Base-by-base conservation (phyloP, 1,140 invertebrate species). In the Teleopsis dalmanni region DNA sequence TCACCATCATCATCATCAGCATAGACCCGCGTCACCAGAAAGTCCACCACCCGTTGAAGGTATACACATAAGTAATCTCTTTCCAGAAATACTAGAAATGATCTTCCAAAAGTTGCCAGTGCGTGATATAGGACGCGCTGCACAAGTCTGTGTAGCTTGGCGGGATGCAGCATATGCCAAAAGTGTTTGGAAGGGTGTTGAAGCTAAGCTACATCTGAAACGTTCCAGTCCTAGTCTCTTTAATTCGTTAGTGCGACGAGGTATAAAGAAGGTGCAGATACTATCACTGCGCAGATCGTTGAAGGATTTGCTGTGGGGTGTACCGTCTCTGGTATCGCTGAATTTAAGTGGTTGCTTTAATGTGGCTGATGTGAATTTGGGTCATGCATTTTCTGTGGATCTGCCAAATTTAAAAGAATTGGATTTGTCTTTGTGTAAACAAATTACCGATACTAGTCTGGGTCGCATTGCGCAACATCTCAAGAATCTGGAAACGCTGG, bases 311-410 rank as follows among this genome's bases (percentile, higher is more conserved):
- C 81, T 95, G 18, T 79, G 82, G 25, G 87, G 89, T 8, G 80
- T 97, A 21, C 88, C 89, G 5, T 86, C 89, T 56, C 71, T 96
- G 23, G 87, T 89, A 56, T 85, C 88, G 19, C 76, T 97, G 37
- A 95, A 91, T 60, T 74, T 96, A 5, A 91, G 87, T 58, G 93
- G 93, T 10, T 96, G 92, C 70, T 96, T 90, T 73, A 94, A 91
- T 68, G 81, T 97, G 19, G 91, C 88, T 19, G 83, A 87, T 62
- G 70, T 78, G 8, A 86, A 86, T n/a, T 72, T 96, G 29, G 81
- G 80, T 7, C 85, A 86, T 55, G 91, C 90, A 1, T 85, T 95
- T 58, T 76, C 78, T 26, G 75, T 81, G 10, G 84, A 89, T 48
- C 72, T 85, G 45, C 80, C 83, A 22, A 79, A 81, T 13, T 74